Evolutionary conservation across 1,140 invertebrate species (phyloP).

Genomic region (Saccostrea echinata): DNA sequence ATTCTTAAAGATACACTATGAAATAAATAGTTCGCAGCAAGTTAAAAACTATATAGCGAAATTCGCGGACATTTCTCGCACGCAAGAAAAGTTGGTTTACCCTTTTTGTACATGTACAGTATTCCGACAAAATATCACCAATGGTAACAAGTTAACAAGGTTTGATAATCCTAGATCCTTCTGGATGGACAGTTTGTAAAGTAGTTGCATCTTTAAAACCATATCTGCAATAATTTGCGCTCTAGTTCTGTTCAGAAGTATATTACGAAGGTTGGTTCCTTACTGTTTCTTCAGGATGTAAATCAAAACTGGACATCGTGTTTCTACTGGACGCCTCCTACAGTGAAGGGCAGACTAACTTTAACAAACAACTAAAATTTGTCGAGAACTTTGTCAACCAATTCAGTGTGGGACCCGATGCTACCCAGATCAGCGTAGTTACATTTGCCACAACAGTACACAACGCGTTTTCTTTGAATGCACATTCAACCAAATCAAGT

Average conservation of each 20-base stretch:
- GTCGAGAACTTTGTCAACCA: slow-evolving; percentile 49
- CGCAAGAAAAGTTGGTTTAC: too few relatives aligned
- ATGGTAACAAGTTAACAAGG: too few relatives aligned
- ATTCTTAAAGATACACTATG: too few relatives aligned
- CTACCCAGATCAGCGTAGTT: slow-evolving; percentile 59
- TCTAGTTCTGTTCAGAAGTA: background rate
- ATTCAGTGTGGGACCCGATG: slow-evolving; percentile 47
- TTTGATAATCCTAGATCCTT: too few relatives aligned
- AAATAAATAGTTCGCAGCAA: too few relatives aligned
- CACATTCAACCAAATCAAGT: slow-evolving; percentile 17
- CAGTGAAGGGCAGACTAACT: slow-evolving; percentile 57
- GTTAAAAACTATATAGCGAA: too few relatives aligned
- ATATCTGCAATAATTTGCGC: too few relatives aligned
- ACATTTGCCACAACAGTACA: slow-evolving; percentile 57
- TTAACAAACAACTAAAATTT: slow-evolving; percentile 56
- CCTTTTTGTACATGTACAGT: too few relatives aligned
- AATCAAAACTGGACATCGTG: slow-evolving; percentile 52
- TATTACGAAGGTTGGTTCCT: background rate
- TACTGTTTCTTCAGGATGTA: slow-evolving; percentile 36
- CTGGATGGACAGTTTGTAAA: too few relatives aligned
- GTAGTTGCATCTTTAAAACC: too few relatives aligned
- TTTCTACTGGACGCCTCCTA: slow-evolving; percentile 59
- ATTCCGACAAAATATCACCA: too few relatives aligned
- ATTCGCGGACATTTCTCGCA: too few relatives aligned
- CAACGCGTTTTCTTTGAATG: slow-evolving; percentile 58